Percentiles rank a stretch among this genome's conserved stretches.
Evolutionary conservation across 1,140 invertebrate genomes (phyloP).

Genomic region (Galendromus occidentalis): DNA sequence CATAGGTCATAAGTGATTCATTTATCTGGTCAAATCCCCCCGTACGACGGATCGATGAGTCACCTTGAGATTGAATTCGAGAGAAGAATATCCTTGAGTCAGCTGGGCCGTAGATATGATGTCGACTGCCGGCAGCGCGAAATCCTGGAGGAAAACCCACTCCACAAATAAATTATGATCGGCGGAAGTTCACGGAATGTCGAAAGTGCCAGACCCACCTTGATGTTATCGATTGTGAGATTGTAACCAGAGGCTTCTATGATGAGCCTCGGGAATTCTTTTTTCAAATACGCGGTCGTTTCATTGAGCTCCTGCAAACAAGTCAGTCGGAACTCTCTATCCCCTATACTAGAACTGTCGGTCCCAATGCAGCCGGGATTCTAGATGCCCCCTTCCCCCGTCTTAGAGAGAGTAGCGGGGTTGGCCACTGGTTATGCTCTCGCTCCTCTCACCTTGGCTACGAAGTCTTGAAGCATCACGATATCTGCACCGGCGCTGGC

Average conservation of each 20-base stretch:
- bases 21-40: too few species aligned
- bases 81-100: constrained; percentile 30
- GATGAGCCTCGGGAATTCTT: constrained; percentile 24
- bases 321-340: too few species aligned
- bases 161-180: not conserved
- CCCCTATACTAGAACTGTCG: too few species aligned
- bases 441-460: constrained; percentile 23
- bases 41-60: too few species aligned
- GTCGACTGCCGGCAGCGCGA: constrained; percentile 26
- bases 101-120: constrained; percentile 29
- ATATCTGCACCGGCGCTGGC: constrained; percentile 28
- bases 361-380: too few species aligned
- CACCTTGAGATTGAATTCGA: constrained; percentile 32
- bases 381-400: too few species aligned
- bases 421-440: not conserved
- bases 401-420: not conserved
- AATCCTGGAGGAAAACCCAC: constrained; percentile 17
- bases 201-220: not conserved
- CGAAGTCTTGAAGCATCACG: constrained; percentile 33
- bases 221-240: constrained; percentile 25
- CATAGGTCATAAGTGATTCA: too few species aligned
- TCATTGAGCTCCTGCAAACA: constrained; percentile 22
- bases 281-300: constrained; percentile 25
- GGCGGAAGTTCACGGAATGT: not conserved
- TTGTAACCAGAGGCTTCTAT: constrained; percentile 31